These are phyloP conservation scores for Cheilosia pagana DNA, from an alignment of 2,888 invertebrate species.

Conservation along the genomic window DNA sequence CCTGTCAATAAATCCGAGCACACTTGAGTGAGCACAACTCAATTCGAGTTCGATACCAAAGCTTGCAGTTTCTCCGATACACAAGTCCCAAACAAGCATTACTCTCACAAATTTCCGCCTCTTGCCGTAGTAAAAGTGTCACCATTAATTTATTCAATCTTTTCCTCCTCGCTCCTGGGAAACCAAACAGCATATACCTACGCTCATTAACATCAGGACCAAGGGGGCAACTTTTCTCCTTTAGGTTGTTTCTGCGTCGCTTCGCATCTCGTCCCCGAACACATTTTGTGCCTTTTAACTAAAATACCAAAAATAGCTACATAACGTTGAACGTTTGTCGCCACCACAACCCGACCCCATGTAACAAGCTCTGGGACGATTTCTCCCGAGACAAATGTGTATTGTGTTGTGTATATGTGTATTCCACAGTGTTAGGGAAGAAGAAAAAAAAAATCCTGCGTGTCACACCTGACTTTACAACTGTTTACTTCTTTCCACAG, in stretches of 20 bases:
- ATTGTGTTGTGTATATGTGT: too few species aligned
- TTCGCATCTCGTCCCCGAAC: conserved; percentile 5
- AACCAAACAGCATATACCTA: conserved; percentile 16
- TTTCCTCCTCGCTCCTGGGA: neutral
- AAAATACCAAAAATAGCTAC: conserved; percentile 58
- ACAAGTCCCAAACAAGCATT: neutral
- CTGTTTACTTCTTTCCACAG: conserved; percentile 79
- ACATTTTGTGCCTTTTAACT: conserved; percentile 51
- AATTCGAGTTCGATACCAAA: conserved; percentile 42
- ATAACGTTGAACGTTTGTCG: conserved; percentile 38
- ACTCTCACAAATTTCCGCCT: neutral
- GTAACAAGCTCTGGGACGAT: conserved; percentile 48
- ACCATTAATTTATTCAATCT: conserved; percentile 49
- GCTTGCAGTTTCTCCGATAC: conserved; percentile 2
- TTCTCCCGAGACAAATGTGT: conserved; percentile 19
- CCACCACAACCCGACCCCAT: conserved; percentile 32
- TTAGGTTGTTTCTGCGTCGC: neutral
- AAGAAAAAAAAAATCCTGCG: conserved; percentile 37
- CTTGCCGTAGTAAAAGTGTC: conserved; percentile 31
- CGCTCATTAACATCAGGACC: conserved; percentile 41
- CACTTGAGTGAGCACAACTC: conserved; percentile 42
- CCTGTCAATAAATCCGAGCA: conserved; percentile 33
- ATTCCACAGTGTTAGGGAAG: conserved; percentile 19
- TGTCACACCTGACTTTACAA: conserved; percentile 82
- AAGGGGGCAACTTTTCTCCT: conserved; percentile 24